Conservation (phyloP, 2,797 vertebrate genomes). For the Liparis tanakae region DNA sequence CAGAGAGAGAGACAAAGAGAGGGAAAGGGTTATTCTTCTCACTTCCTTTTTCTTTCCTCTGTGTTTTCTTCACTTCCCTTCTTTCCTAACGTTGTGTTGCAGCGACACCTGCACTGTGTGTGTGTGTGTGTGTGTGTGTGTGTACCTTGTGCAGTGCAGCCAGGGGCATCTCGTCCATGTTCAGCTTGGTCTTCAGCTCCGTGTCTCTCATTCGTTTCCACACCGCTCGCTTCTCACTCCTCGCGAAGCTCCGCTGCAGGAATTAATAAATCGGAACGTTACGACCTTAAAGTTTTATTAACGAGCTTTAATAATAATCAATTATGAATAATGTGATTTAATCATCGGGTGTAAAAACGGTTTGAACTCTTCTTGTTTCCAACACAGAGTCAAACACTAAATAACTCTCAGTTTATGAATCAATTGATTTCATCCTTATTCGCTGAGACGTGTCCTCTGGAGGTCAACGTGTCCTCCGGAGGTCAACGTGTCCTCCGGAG, state of each 20-base stretch:
- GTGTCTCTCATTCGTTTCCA: constrained; percentile 76
- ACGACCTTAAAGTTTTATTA: no score
- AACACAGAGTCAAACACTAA: no score
- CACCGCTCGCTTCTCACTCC: constrained; percentile 45
- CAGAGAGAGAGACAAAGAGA: neutral
- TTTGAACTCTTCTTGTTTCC: neutral
- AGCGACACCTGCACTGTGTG: constrained; percentile 6
- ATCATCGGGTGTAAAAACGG: neutral
- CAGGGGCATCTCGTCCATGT: constrained; percentile 76
- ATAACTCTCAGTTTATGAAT: no score
- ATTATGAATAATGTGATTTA: neutral
- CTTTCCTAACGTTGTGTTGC: constrained; percentile 4
- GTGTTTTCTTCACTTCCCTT: constrained; percentile 16
- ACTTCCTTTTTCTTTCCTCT: constrained; percentile 13
- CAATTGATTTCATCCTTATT: no score
- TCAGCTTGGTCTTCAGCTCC: constrained; percentile 54
- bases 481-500: no score
- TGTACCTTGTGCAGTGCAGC: constrained; percentile 81
- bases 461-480: no score
- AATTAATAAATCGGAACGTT: neutral
- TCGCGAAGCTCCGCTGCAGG: constrained; percentile 66
- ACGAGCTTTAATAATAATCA: neutral
- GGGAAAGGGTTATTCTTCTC: constrained; percentile 15
- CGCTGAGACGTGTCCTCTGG: no score
- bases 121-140: constrained; percentile 38